phyloP scores from a whole-genome alignment of 2,797 vertebrate species.

The Xyrichtys novacula region DNA sequence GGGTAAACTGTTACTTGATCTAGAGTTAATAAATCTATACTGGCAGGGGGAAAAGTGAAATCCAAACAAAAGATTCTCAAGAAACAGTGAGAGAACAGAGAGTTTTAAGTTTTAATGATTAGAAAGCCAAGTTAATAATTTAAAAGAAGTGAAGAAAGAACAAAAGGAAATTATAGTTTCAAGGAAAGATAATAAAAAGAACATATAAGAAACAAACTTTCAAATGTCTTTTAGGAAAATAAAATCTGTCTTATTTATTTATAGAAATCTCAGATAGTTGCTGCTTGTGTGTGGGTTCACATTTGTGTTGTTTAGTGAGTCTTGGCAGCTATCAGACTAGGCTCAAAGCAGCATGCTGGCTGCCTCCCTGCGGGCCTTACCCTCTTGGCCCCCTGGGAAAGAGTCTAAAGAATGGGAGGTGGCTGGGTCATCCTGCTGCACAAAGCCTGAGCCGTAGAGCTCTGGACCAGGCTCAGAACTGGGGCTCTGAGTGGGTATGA shows the following conservation, averaged over 20 bases:
- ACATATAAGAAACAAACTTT: conserved; percentile 30
- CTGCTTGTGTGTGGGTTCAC: conserved; percentile 42
- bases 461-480: conserved; percentile 85
- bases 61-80: conserved; percentile 68
- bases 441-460: conserved; percentile 97
- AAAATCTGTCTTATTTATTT: conserved; percentile 80
- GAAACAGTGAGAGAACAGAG: conserved; percentile 33
- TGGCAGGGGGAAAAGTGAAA: conserved; percentile 75
- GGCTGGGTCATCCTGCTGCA: conserved; percentile 96
- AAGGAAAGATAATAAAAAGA: conserved; percentile 53
- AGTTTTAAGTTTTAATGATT: conserved; percentile 36
- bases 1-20: conserved; percentile 69
- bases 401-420: conserved; percentile 97
- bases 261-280: conserved; percentile 86
- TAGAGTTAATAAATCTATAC: conserved; percentile 79
- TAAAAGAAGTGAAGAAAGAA: conserved; percentile 25
- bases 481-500: conserved; percentile 95
- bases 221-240: conserved; percentile 34
- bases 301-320: conserved; percentile 34
- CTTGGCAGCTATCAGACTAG: conserved; percentile 84
- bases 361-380: conserved; percentile 95
- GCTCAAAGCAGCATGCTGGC: conserved; percentile 89
- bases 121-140: conserved; percentile 47
- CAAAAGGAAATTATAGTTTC: conserved; percentile 27
- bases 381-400: conserved; percentile 97